phyloP scores from a whole-genome alignment of 37 sponge, comb jelly and placozoan genomes.

The Petrosia ficiformis region DNA sequence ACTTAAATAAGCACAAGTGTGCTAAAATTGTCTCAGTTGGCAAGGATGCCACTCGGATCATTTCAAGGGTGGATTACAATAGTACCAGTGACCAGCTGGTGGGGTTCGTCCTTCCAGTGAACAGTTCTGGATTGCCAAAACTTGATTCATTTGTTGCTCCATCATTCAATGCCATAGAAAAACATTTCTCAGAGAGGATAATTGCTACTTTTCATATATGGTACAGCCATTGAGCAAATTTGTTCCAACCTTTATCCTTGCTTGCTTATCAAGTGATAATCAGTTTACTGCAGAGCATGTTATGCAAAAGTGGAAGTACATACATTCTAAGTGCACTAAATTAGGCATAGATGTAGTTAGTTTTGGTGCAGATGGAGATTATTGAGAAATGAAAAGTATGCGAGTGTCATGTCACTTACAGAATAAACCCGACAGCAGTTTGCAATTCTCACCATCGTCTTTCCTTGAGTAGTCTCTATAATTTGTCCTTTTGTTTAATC shows the following conservation, averaged over 20 bases:
- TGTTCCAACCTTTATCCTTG: too few species aligned
- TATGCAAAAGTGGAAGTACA: conserved; percentile 15
- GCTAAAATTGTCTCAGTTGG: too few species aligned
- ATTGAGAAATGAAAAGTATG: too few species aligned
- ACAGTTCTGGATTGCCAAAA: neutral
- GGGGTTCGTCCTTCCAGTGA: neutral
- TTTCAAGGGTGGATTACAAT: too few species aligned
- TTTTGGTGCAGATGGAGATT: conserved; percentile 43
- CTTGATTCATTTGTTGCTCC: neutral
- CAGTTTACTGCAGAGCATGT: conserved; percentile 28
- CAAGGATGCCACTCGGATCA: too few species aligned
- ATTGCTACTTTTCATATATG: neutral
- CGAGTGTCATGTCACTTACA: neutral
- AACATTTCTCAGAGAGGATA: neutral
- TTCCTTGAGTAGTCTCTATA: too few species aligned
- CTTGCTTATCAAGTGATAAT: conserved; percentile 32
- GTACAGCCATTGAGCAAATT: conserved; percentile 1
- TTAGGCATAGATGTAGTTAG: conserved; percentile 10
- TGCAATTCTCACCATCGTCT: conserved; percentile 1
- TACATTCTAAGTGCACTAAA: conserved; percentile 7
- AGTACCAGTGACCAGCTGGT: neutral
- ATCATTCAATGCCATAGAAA: neutral
- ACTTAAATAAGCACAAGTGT: too few species aligned
- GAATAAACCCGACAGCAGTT: too few species aligned
- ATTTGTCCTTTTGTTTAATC: too few species aligned